phyloP scores from a whole-genome alignment of 1,140 invertebrate species.

The Orius insidiosus region DNA sequence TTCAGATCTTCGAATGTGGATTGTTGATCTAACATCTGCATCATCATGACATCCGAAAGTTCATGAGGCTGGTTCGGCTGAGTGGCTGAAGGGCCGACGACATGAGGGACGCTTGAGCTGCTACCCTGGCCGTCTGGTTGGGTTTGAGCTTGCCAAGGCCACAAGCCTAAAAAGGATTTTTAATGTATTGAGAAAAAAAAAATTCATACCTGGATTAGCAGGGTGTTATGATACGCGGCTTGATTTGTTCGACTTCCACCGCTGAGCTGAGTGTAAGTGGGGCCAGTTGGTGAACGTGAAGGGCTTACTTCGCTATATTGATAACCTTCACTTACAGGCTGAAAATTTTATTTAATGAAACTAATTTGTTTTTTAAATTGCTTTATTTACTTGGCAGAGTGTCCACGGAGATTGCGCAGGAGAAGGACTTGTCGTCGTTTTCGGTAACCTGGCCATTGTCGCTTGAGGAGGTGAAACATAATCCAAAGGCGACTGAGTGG shows the following conservation, averaged over 20 bases:
- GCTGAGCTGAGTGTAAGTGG: constrained; percentile 63
- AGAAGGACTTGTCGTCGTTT: constrained; percentile 44
- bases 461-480: constrained; percentile 23
- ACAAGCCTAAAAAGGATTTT: constrained; percentile 35
- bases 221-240: constrained; percentile 27
- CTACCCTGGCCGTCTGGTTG: constrained; percentile 20
- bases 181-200: no score
- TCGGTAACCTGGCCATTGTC: constrained; percentile 43
- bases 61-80: constrained; percentile 42
- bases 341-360: not conserved
- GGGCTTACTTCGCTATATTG: constrained; percentile 69
- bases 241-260: constrained; percentile 37
- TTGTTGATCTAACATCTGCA: constrained; percentile 75
- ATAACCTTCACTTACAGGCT: constrained; percentile 33
- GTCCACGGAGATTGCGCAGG: constrained; percentile 38
- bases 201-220: not conserved
- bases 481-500: constrained; percentile 11
- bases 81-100: constrained; percentile 28
- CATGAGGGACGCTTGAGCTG: constrained; percentile 24
- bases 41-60: constrained; percentile 68
- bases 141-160: constrained; percentile 46
- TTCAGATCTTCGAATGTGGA: constrained; percentile 75
- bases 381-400: constrained; percentile 22
- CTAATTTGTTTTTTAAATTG: not conserved
- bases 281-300: constrained; percentile 57